A percentile compares a stretch with the other conserved stretches of the same genome.
phyloP scores from a whole-genome alignment of 2,888 invertebrate genomes.

The Plutella xylostella region DNA sequence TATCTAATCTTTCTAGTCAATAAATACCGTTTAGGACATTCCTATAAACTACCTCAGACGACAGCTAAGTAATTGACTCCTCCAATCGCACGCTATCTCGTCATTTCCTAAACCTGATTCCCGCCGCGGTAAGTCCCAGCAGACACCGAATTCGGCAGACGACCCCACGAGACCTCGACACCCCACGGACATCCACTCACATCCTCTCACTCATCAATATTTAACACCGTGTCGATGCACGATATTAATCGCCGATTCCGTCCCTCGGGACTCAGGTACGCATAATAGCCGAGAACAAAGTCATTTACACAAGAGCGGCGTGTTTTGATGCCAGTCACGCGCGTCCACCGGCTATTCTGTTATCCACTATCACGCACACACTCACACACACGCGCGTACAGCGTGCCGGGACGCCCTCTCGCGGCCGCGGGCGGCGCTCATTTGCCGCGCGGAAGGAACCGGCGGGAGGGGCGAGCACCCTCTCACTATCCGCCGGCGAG shows the following conservation, averaged over 20 bases:
- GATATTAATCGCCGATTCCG: constrained; percentile 40
- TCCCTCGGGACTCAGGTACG: constrained; percentile 44
- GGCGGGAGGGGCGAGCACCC: constrained; percentile 49
- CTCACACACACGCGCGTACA: constrained; percentile 39
- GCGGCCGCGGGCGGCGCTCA: constrained; percentile 62
- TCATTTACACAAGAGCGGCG: constrained; percentile 43
- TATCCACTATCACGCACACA: constrained; percentile 56
- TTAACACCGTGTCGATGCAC: constrained; percentile 33
- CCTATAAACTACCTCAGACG: too few relatives aligned
- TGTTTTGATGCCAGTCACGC: constrained; percentile 55
- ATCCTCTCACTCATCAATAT: constrained; percentile 35
- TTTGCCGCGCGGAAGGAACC: constrained; percentile 40
- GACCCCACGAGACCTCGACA: too few relatives aligned
- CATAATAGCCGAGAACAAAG: constrained; percentile 52
- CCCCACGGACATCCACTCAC: too few relatives aligned
- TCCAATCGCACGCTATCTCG: too few relatives aligned
- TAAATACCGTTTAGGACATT: too few relatives aligned
- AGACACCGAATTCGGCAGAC: constrained; percentile 20
- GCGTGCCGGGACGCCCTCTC: constrained; percentile 53
- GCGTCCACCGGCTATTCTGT: constrained; percentile 32
- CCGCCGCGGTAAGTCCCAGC: constrained; percentile 17
- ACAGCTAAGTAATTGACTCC: too few relatives aligned
- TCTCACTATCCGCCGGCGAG: constrained; percentile 16
- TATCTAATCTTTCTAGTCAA: too few relatives aligned
- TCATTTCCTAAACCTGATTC: constrained; percentile 4